These are phyloP conservation scores for Zaprionus kolodkinae DNA, from an alignment of 1,140 invertebrate species.

Conservation along the genomic window DNA sequence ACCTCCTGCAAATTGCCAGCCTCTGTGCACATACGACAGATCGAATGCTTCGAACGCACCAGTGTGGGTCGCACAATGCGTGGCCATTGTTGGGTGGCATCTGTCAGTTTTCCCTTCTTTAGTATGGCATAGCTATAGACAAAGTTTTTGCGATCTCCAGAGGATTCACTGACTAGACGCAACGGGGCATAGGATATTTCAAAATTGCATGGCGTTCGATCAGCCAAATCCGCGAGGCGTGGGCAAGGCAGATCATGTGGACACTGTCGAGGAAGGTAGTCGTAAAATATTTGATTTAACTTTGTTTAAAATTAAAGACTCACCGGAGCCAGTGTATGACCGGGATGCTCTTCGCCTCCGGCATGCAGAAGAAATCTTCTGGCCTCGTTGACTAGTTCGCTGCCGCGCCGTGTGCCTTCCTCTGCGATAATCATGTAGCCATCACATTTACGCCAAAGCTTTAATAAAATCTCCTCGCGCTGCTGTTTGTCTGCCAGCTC, in stretches of 20 bases:
- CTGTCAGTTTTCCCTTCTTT: conserved; percentile 88
- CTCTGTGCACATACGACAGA: conserved; percentile 91
- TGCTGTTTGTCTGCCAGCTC: conserved; percentile 89
- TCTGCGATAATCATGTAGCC: conserved; percentile 94
- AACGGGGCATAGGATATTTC: conserved; percentile 87
- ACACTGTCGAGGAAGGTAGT: conserved; percentile 86
- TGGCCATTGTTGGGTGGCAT: conserved; percentile 88
- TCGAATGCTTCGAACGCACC: conserved; percentile 88
- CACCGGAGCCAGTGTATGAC: conserved; percentile 91
- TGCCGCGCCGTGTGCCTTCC: conserved; percentile 92
- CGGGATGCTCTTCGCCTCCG: conserved; percentile 66
- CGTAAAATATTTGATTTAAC: not conserved
- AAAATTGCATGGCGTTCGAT: conserved; percentile 92
- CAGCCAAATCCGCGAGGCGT: conserved; percentile 82
- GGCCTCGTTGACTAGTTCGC: conserved; percentile 90
- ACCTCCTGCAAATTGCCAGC: conserved; percentile 91
- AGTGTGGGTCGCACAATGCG: conserved; percentile 89
- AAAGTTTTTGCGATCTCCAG: conserved; percentile 85
- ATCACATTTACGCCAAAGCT: conserved; percentile 94
- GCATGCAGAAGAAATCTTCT: conserved; percentile 89
- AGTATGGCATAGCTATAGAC: conserved; percentile 91
- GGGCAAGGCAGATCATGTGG: conserved; percentile 92
- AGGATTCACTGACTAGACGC: conserved; percentile 83
- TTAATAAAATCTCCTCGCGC: conserved; percentile 89
- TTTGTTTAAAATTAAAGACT: conserved; percentile 44